Percentiles rank a stretch among this genome's conserved stretches.
These are phyloP conservation scores for Tenrec ecaudatus DNA, from an alignment of 2,113 vertebrate genomes.

Conservation along the genomic window DNA sequence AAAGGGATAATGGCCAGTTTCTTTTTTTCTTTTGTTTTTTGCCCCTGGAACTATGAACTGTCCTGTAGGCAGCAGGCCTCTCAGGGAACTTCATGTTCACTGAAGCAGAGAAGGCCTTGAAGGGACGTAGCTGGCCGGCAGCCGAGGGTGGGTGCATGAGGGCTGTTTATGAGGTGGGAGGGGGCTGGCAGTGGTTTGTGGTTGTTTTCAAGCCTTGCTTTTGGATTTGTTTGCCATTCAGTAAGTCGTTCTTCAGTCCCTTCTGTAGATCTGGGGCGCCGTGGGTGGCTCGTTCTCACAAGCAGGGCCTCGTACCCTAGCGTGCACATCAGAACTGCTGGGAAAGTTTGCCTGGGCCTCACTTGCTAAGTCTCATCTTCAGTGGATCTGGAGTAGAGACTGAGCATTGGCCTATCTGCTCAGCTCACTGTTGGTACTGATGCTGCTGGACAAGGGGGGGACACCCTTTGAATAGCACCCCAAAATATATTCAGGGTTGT, in stretches of 20 bases:
- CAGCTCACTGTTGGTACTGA: neutral
- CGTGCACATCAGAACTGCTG: neutral
- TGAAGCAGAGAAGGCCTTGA: neutral
- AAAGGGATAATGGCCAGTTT: neutral
- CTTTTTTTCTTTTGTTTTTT: neutral
- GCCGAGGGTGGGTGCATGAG: rapidly evolving
- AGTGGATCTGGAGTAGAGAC: neutral
- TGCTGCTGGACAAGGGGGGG: neutral
- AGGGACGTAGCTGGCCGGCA: neutral
- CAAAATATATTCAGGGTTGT: neutral
- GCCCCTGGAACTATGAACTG: neutral
- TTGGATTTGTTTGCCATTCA: slow-evolving; percentile 45
- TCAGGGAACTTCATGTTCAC: neutral
- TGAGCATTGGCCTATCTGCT: slow-evolving; percentile 1
- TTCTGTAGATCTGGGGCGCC: neutral
- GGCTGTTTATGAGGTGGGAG: neutral
- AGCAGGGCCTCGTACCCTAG: neutral
- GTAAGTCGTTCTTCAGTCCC: neutral
- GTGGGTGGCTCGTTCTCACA: too few relatives aligned
- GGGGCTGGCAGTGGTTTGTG: neutral
- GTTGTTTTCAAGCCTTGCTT: slow-evolving; percentile 23
- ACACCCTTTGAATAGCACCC: neutral
- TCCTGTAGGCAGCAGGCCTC: neutral
- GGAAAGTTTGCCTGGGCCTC: slow-evolving; percentile 15
- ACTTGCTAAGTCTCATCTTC: neutral